Percentiles rank a stretch among this genome's conserved stretches.
Evolutionary conservation across 2,888 invertebrate genomes (phyloP).

Genomic region (Pyrgus malvae): DNA sequence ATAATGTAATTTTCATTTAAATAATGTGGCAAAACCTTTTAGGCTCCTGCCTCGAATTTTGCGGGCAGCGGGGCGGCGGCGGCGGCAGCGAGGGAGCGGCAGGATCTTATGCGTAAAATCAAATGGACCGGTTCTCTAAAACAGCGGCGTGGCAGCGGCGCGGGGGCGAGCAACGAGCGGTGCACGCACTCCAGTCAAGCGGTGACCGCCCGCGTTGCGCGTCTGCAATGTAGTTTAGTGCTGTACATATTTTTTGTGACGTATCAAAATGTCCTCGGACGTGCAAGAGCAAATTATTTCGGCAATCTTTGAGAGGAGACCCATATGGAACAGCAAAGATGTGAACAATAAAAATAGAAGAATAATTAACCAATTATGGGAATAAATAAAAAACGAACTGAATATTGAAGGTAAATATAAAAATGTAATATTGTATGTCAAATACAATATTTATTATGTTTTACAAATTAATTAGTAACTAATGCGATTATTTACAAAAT

Average conservation of each 20-base stretch:
- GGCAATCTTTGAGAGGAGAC: conserved; percentile 31
- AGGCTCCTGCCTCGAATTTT: conserved; percentile 2
- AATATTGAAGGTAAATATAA: conserved; percentile 32
- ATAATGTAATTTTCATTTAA: no score
- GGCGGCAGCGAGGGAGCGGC: not conserved
- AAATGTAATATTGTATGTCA: no score
- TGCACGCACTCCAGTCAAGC: conserved; percentile 1
- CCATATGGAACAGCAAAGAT: conserved; percentile 33
- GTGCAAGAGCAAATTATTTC: conserved; percentile 35
- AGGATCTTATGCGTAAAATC: not conserved
- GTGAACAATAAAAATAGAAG: conserved; percentile 35
- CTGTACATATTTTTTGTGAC: conserved; percentile 34
- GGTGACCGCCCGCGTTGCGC: conserved; percentile 4
- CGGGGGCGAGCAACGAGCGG: conserved; percentile 5
- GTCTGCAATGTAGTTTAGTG: conserved; percentile 16
- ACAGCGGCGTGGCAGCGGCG: conserved; percentile 5
- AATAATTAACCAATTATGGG: conserved; percentile 32
- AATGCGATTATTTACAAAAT: conserved; percentile 33
- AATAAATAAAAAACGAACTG: conserved; percentile 27
- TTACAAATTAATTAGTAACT: not conserved
- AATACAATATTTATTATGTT: conserved; percentile 32
- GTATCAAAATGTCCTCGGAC: conserved; percentile 36
- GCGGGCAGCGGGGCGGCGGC: conserved; percentile 2
- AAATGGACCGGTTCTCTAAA: conserved; percentile 8
- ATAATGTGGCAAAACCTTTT: not conserved